Percentiles rank a stretch among this genome's conserved stretches.
Evolutionary conservation across 2,113 vertebrate genomes (phyloP).

Genomic region (Strix uralensis): DNA sequence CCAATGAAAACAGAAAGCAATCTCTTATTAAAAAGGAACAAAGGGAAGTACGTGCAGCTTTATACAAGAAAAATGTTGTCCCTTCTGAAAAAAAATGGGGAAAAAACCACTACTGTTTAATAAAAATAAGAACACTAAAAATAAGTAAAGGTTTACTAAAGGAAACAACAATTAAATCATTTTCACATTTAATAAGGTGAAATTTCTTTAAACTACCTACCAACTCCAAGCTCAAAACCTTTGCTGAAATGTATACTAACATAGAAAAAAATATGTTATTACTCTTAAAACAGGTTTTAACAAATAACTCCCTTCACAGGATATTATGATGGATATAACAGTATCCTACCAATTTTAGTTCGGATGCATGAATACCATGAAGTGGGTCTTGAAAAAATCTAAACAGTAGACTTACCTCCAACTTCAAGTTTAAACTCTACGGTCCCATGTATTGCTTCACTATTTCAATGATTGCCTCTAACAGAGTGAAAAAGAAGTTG

Average conservation of each 20-base stretch:
- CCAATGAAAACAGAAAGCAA: not conserved
- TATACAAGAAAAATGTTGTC: not conserved
- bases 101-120: not conserved
- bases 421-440: not conserved
- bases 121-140: not conserved
- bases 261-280: not conserved
- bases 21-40: not conserved
- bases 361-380: not conserved
- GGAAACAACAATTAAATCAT: not conserved
- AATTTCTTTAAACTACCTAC: not conserved
- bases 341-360: not conserved
- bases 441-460: not conserved
- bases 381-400: not conserved
- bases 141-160: not conserved
- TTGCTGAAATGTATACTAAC: not conserved
- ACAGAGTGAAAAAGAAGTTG: not conserved
- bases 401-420: not conserved
- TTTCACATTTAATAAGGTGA: not conserved
- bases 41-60: not conserved
- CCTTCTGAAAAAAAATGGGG: not conserved
- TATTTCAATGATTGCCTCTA: not conserved
- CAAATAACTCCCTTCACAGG: not conserved
- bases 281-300: not conserved
- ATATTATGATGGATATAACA: not conserved
- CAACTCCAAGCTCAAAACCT: not conserved